Evolutionary conservation across 2,113 vertebrate genomes (phyloP), one percentile per base, ranked within the genome.

Genomic region (Serilophus lunatus): DNA sequence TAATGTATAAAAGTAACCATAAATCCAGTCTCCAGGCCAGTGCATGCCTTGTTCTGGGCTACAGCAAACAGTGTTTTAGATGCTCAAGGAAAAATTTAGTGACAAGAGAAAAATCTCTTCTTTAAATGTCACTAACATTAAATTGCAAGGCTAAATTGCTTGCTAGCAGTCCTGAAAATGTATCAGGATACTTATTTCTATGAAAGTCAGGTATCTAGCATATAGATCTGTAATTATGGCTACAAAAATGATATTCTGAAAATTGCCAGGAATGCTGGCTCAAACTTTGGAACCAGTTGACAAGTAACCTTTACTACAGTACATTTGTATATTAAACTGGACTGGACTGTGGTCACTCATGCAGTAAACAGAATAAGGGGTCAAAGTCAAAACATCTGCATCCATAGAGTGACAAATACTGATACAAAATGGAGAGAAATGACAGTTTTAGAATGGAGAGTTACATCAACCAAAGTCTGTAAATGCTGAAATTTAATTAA

Each of bases 401-500:
- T 45, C 33, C 57, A 24, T 4, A 61, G 29, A 56, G 7, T 76
- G 29, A 56, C 47, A 86, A 83, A 93, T 70, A n/a, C 10, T 71
- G 33, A 70, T 71, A 29, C 4, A 71, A 94, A 92, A 66, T 23
- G 42, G 45, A 86, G 19, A 81, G 51, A 89, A 86, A 49, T 60
- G 36, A 54, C 40, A 57, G 71, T 82, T 79, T 17, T 68, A 84
- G 31, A 76, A 71, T 3, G 26, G 31, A 45, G 65, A 86, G 23
- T 65, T 47, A 68, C 35, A 79, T 59, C 33, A 92, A 72, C 22
- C 24, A n/a, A 83, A 80, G 50, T 38, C 66, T 87, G 63, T 26
- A 92, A 93, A 91, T 45, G 33, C 15, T 84, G 12, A 29, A 38
- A 83, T 83, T 78, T 49, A 93, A 96, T 81, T 78, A 83, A 92